phyloP scores from a whole-genome alignment of 2,113 vertebrate species.

The Grallaria varia region DNA sequence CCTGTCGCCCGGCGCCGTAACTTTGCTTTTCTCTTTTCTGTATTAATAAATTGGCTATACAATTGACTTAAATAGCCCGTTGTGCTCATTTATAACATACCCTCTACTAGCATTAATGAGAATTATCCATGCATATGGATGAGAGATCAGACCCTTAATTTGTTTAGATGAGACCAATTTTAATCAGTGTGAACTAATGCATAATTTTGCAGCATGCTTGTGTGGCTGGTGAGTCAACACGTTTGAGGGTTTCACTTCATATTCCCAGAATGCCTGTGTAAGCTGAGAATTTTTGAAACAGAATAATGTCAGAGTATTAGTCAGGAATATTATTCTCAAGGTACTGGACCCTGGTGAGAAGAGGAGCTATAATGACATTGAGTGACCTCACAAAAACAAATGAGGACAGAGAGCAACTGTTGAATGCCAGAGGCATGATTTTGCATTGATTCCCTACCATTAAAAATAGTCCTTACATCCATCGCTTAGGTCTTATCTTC shows the following conservation, averaged over 20 bases:
- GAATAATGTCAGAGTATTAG: constrained; percentile 31
- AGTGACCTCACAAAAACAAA: constrained; percentile 49
- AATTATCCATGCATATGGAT: background rate
- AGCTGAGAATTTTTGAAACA: constrained; percentile 22
- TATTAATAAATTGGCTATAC: too few relatives aligned
- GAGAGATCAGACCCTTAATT: constrained; percentile 40
- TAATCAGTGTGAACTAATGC: constrained; percentile 27
- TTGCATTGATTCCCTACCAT: constrained; percentile 7
- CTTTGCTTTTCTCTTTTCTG: too few relatives aligned
- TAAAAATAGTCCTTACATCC: constrained; percentile 9
- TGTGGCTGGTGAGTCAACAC: background rate
- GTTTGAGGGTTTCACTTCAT: constrained; percentile 1
- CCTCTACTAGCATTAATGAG: background rate
- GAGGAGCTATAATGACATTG: background rate
- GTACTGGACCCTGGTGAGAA: background rate
- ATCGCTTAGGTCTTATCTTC: background rate
- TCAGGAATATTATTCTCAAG: constrained; percentile 31
- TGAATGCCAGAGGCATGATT: constrained; percentile 44
- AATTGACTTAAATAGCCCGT: too few relatives aligned
- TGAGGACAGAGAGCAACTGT: background rate
- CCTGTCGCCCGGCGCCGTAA: too few relatives aligned
- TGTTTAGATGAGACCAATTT: constrained; percentile 54
- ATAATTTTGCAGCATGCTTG: background rate
- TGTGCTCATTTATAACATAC: too few relatives aligned
- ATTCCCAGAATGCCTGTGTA: background rate